These are phyloP conservation scores for Scaptomyza tumidula DNA, from an alignment of 2,888 invertebrate species.

Conservation along the genomic window DNA sequence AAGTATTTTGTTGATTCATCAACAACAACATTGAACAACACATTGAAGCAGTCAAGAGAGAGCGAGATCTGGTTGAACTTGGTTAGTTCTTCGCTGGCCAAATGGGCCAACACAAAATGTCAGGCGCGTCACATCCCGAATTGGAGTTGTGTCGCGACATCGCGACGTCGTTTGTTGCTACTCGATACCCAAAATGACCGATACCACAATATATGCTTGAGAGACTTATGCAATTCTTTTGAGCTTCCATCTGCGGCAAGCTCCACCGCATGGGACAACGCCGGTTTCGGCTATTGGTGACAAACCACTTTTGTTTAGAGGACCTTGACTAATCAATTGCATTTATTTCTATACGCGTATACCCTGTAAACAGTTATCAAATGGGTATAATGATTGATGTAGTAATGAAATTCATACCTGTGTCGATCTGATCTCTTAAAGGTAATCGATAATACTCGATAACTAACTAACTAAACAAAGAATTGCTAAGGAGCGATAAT, in stretches of 20 bases:
- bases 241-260: slow-evolving; percentile 27
- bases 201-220: neutral
- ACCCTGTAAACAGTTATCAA: neutral
- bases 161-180: neutral
- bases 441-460: neutral
- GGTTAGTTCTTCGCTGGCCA: slow-evolving; percentile 28
- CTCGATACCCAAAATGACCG: slow-evolving; percentile 1
- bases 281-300: slow-evolving; percentile 82
- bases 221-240: slow-evolving; percentile 34
- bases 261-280: slow-evolving; percentile 22
- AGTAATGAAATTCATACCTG: no score
- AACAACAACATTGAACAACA: no score
- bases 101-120: slow-evolving; percentile 49
- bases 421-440: neutral
- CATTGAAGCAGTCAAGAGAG: neutral
- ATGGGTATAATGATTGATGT: neutral
- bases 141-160: slow-evolving; percentile 30
- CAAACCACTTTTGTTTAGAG: slow-evolving; percentile 73
- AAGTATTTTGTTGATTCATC: slow-evolving; percentile 45
- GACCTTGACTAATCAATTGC: slow-evolving; percentile 35
- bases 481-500: no score
- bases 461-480: no score
- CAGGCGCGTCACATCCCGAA: slow-evolving; percentile 47
- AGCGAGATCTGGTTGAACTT: slow-evolving; percentile 40
- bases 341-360: slow-evolving; percentile 3